Conservation (phyloP, 2,888 invertebrate species). For the Linnaemya vulpina region DNA sequence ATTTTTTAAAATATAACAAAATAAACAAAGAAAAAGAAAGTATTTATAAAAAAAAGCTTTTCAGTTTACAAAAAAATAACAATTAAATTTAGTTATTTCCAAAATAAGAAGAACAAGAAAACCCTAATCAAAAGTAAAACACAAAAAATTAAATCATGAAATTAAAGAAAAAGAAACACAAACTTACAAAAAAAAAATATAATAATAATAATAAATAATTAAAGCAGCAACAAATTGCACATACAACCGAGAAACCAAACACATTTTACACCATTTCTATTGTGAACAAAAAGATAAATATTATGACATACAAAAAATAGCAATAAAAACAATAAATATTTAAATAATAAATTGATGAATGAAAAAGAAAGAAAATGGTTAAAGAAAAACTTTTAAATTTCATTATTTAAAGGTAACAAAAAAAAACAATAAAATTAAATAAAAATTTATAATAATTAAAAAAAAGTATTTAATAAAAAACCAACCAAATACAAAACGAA, state of each 20-base stretch:
- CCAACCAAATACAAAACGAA: conserved; percentile 36
- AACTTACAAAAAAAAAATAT: conserved; percentile 33
- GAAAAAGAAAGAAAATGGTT: conserved; percentile 42
- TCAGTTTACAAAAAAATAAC: neutral
- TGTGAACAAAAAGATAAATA: conserved; percentile 55
- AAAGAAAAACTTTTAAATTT: conserved; percentile 25
- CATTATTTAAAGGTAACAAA: conserved; percentile 47
- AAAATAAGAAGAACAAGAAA: conserved; percentile 27
- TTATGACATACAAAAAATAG: conserved; percentile 59
- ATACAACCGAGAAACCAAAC: conserved; percentile 34
- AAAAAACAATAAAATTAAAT: conserved; percentile 56
- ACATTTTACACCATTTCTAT: conserved; percentile 67
- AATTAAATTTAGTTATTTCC: conserved; percentile 46
- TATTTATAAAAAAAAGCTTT: conserved; percentile 31
- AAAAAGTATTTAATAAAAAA: conserved; percentile 26
- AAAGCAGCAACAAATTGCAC: conserved; percentile 60
- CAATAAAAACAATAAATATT: conserved; percentile 69
- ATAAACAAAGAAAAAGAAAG: neutral
- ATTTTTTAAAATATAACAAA: conserved; percentile 34
- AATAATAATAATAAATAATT: conserved; percentile 30
- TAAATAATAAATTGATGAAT: conserved; percentile 50
- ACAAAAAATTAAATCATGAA: conserved; percentile 11
- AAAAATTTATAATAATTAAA: conserved; percentile 61
- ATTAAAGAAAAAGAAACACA: conserved; percentile 35
- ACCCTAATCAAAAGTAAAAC: conserved; percentile 47